Evolutionary conservation across 2,888 invertebrate species (phyloP).

Genomic region (Diloba caeruleocephala): DNA sequence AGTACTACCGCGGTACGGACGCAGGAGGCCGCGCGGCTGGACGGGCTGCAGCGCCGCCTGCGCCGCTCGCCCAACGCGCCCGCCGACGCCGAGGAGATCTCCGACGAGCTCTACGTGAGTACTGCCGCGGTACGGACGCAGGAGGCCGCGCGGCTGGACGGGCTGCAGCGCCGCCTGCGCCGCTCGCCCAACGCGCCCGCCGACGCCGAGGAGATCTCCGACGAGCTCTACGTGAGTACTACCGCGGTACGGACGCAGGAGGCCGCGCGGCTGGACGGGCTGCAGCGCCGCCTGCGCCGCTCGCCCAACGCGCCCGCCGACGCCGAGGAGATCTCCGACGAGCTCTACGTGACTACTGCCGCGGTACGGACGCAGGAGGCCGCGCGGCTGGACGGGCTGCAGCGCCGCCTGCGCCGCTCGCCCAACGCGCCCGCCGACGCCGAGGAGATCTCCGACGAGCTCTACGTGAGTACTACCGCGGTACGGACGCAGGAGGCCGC

Average conservation of each 20-base stretch:
- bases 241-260: no score
- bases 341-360: no score
- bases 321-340: no score
- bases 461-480: conserved; percentile 55
- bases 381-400: no score
- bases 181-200: conserved; percentile 91
- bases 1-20: no score
- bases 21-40: conserved; percentile 87
- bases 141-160: conserved; percentile 90
- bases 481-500: conserved; percentile 62
- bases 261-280: no score
- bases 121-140: conserved; percentile 51
- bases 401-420: no score
- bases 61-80: conserved; percentile 91
- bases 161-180: conserved; percentile 91
- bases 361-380: no score
- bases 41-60: conserved; percentile 92
- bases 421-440: no score
- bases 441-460: no score
- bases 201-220: conserved; percentile 95
- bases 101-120: conserved; percentile 91
- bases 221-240: conserved; percentile 90
- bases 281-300: no score
- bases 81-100: conserved; percentile 94
- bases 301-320: no score